These are phyloP conservation scores for Orchestia grillus DNA, from an alignment of 1,140 invertebrate species.

Conservation along the genomic window DNA sequence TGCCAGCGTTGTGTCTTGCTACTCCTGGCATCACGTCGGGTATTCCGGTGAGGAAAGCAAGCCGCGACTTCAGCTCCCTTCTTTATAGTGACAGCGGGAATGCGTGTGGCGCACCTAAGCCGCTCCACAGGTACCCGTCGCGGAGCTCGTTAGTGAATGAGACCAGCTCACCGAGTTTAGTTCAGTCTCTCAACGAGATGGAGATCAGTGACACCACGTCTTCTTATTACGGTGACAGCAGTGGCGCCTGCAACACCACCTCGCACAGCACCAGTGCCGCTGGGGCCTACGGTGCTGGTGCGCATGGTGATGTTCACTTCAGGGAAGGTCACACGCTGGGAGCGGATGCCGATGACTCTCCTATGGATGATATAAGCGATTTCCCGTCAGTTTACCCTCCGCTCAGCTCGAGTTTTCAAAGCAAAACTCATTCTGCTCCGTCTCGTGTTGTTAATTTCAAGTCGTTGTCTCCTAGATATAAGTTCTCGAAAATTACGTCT, in stretches of 20 bases:
- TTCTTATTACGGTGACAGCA: background rate
- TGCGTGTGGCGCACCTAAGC: constrained; percentile 62
- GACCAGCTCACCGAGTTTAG: constrained; percentile 21
- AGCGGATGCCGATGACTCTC: background rate
- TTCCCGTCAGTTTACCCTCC: background rate
- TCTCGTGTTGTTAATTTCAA: background rate
- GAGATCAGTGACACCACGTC: background rate
- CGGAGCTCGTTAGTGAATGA: background rate
- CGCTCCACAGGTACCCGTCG: constrained; percentile 52
- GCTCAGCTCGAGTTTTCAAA: background rate
- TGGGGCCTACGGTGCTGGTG: background rate
- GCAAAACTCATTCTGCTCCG: background rate
- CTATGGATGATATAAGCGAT: background rate
- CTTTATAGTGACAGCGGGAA: constrained; percentile 44
- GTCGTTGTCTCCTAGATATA: background rate
- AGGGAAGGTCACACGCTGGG: background rate
- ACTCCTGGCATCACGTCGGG: constrained; percentile 66
- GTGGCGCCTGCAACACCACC: background rate
- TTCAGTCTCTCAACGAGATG: constrained; percentile 18
- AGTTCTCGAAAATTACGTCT: background rate
- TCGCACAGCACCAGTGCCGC: background rate
- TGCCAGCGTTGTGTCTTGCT: constrained; percentile 59
- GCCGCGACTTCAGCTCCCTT: constrained; percentile 40
- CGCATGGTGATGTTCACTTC: background rate
- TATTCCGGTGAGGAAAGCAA: constrained; percentile 67